Percentiles rank a stretch among this genome's conserved stretches.
Conservation (phyloP, 2,113 vertebrate species). For the Syngnathoides biaculeatus region DNA sequence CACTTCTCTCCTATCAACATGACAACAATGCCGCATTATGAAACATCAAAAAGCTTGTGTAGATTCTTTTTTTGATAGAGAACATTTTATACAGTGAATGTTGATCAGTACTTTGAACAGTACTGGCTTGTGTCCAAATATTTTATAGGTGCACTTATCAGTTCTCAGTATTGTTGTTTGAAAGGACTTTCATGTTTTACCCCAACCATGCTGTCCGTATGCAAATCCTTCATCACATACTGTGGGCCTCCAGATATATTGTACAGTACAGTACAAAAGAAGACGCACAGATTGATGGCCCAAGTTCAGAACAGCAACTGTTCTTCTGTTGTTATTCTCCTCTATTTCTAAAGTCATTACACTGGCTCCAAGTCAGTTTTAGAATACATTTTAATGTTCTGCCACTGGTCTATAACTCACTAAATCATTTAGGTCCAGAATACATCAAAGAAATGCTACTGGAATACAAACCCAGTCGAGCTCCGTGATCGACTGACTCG, state of each 20-base stretch:
- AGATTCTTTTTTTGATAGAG: neutral
- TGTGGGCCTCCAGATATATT: conserved; percentile 47
- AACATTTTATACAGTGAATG: neutral
- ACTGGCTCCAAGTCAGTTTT: too few species aligned
- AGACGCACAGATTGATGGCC: neutral
- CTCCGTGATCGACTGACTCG: too few species aligned
- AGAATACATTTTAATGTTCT: too few species aligned
- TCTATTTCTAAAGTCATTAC: too few species aligned
- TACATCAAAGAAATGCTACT: too few species aligned
- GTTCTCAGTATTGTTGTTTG: conserved; percentile 37
- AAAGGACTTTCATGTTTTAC: conserved; percentile 64
- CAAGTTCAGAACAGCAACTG: conserved; percentile 55
- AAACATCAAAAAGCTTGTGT: neutral
- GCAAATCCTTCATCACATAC: conserved; percentile 13
- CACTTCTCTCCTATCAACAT: conserved; percentile 2
- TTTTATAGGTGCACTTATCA: conserved; percentile 49
- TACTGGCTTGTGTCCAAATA: conserved; percentile 29
- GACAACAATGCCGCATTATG: neutral
- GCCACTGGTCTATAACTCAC: too few species aligned
- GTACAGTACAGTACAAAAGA: conserved; percentile 67
- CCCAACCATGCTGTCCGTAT: conserved; percentile 9
- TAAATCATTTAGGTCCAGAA: too few species aligned
- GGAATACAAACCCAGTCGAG: too few species aligned
- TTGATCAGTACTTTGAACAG: neutral
- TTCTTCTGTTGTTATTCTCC: conserved; percentile 1